Conservation (phyloP, 2,113 vertebrate genomes). For the Clupea harengus region DNA sequence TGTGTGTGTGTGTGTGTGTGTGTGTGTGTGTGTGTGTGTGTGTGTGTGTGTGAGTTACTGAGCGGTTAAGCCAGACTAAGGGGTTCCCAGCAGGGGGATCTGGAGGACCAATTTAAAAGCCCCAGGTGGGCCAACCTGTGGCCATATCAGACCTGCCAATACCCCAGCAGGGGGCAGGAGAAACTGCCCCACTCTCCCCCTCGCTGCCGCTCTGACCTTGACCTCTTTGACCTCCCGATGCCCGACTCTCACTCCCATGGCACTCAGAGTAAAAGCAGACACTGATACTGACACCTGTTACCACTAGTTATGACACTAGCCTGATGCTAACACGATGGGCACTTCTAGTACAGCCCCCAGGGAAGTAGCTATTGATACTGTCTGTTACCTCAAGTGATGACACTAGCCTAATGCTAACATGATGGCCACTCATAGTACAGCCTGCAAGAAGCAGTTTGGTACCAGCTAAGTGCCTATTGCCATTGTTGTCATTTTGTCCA, state of each 20-base stretch:
- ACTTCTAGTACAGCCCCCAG: no score
- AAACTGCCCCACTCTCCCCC: not conserved
- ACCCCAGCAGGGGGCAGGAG: not conserved
- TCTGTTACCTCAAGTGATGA: not conserved
- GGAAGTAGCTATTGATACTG: no score
- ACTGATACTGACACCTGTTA: no score
- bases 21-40: no score
- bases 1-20: no score
- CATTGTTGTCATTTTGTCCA: not conserved
- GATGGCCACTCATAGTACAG: no score
- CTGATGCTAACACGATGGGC: no score
- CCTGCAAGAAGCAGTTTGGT: no score
- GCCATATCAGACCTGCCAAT: not conserved
- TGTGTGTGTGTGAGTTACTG: not conserved
- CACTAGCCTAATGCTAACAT: no score
- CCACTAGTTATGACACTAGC: not conserved
- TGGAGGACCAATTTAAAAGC: not conserved
- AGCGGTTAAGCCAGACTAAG: not conserved
- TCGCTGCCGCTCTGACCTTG: not conserved
- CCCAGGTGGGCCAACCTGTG: not conserved
- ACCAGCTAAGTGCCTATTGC: not conserved
- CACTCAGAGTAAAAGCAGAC: not conserved
- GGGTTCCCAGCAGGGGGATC: not conserved
- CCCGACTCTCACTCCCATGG: not conserved
- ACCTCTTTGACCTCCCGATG: no score